These are phyloP conservation scores for Pterocles burchelli DNA, from an alignment of 2,113 vertebrate genomes.

Conservation along the genomic window DNA sequence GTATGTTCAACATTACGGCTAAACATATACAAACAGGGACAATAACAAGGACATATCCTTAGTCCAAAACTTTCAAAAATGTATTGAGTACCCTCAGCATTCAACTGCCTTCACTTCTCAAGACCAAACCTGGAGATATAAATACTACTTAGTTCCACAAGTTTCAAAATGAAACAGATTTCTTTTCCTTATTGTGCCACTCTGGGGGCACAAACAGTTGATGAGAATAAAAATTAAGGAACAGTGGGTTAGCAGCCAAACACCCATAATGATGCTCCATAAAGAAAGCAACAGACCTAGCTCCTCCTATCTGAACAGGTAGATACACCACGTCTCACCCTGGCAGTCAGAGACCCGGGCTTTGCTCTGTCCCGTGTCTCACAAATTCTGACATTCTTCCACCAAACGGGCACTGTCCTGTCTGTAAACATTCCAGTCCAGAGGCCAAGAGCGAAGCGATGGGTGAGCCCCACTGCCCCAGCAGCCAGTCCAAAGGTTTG, in stretches of 20 bases:
- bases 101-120: neutral
- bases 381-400: neutral
- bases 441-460: fast-evolving
- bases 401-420: neutral
- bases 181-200: neutral
- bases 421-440: neutral
- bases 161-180: neutral
- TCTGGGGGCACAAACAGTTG: neutral
- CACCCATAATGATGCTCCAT: neutral
- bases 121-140: neutral
- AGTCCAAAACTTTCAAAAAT: neutral
- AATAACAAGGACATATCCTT: neutral
- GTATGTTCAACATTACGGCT: neutral
- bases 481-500: neutral
- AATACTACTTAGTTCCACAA: neutral
- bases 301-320: neutral
- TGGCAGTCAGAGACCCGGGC: neutral
- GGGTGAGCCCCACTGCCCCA: neutral
- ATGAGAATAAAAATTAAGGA: neutral
- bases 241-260: neutral
- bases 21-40: neutral
- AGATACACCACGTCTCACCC: neutral
- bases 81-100: neutral
- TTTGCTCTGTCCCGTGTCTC: neutral
- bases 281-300: neutral